Evolutionary conservation across 64 coral and sea anemone species (phyloP), one percentile per base, ranked within the genome.

Genomic region (Montipora sp.): DNA sequence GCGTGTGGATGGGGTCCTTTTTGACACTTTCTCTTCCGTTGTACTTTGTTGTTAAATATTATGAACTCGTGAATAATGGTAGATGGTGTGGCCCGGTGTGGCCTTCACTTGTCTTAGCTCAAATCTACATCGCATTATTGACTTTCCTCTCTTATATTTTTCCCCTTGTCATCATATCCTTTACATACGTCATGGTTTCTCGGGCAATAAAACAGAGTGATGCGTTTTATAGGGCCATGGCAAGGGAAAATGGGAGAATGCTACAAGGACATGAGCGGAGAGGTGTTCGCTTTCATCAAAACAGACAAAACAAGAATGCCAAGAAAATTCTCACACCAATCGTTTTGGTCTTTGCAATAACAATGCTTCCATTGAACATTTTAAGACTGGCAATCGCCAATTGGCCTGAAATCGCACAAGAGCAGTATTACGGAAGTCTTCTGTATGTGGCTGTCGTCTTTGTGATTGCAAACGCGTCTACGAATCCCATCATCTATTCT

Each of bases 321-420:
- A 87, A 92, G 81, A 87, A 87, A 47, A 87, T 92, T 66, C 71
- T 92, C 4, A 92, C 90, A 4, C 90, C 90, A 7, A 10, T 92
- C 20, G 90, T 92, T 24, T 8, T 87, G 13, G 19, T 87, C 1
- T 92, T 92, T 65, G 90, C 90, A 10, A 27, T 86, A 15, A 86
- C 90, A 24, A 92, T 87, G 90, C 59, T 92, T 7, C 81, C 90
- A 6, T 15, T 92, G 24, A 92, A 87, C 36, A 63, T 68, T 15
- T 78, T 92, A 66, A 81, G 90, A 23, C 51, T 92, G 12, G 51
- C 68, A 7, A 63, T 87, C 21, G 46, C 63, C 21, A 85, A 36
- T 10, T 51, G 78, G 15, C 81, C 57, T 13, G 68, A 7, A 24
- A 66, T 92, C 27, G n/a, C 69, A 8, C 0, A 18, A 14, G 77